A percentile compares a stretch with the other conserved stretches of the same genome.
Evolutionary conservation across 2,888 invertebrate species (phyloP).

Genomic region (Agrochola lychnidis): DNA sequence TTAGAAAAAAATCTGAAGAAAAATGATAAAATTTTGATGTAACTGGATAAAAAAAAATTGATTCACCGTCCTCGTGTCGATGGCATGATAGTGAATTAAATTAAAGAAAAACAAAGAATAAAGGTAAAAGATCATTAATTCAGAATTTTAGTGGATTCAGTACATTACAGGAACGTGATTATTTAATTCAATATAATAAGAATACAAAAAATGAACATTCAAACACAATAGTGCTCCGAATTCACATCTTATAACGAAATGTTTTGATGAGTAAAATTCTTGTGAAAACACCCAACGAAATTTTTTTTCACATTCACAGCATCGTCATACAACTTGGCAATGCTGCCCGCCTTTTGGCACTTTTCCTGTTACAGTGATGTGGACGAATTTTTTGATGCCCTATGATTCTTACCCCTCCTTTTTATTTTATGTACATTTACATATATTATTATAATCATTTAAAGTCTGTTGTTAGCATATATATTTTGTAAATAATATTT

Average conservation of each 20-base stretch:
- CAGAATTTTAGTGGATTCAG: neutral
- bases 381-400: neutral
- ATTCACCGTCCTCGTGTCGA: no score
- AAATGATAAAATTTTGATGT: neutral
- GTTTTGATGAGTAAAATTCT: neutral
- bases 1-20: neutral
- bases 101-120: neutral
- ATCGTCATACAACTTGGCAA: no score
- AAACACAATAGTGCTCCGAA: neutral
- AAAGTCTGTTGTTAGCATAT: no score
- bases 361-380: no score
- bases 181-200: neutral
- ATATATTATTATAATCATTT: no score
- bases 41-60: no score
- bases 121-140: neutral
- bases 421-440: no score
- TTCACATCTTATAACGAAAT: constrained; percentile 1
- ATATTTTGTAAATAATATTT: no score
- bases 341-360: no score
- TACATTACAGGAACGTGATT: neutral
- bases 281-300: neutral
- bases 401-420: no score
- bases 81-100: no score
- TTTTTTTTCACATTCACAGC: constrained; percentile 1
- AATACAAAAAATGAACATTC: neutral